These are phyloP conservation scores for Dasysyrphus albostriatus DNA, from an alignment of 2,888 invertebrate genomes.

Conservation along the genomic window DNA sequence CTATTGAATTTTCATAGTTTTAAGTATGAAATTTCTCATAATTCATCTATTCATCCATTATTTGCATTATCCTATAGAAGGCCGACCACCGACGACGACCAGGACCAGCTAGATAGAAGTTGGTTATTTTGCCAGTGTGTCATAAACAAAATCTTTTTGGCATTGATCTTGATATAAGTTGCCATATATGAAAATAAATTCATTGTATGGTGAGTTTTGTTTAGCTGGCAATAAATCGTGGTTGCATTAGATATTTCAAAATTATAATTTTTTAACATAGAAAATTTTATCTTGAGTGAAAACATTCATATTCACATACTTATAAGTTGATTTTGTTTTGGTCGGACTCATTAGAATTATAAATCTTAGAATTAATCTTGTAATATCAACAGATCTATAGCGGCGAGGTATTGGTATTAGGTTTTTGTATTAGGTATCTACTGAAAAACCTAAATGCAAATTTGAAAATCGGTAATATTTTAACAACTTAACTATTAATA, in stretches of 20 bases:
- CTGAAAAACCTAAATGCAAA: no score
- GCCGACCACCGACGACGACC: not conserved
- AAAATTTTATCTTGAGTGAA: not conserved
- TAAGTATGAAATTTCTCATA: slow-evolving; percentile 24
- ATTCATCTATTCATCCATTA: slow-evolving; percentile 5
- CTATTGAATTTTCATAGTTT: slow-evolving; percentile 38
- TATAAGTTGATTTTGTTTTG: no score
- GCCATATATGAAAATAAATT: not conserved
- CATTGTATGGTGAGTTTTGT: not conserved
- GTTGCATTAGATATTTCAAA: not conserved
- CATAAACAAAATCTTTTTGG: slow-evolving; percentile 10
- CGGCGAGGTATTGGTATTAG: no score
- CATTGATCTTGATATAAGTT: slow-evolving; percentile 35
- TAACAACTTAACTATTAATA: no score
- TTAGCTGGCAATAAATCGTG: not conserved
- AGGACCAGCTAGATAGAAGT: not conserved
- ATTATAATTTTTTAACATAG: not conserved
- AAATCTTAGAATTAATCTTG: no score
- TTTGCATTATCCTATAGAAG: not conserved
- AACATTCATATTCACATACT: no score
- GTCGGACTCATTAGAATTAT: no score
- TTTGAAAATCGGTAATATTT: no score
- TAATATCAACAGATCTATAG: no score
- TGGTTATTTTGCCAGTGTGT: not conserved
- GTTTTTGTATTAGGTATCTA: no score